Conservation (phyloP, 1,140 invertebrate species). For the Heliconius eleuchia region DNA sequence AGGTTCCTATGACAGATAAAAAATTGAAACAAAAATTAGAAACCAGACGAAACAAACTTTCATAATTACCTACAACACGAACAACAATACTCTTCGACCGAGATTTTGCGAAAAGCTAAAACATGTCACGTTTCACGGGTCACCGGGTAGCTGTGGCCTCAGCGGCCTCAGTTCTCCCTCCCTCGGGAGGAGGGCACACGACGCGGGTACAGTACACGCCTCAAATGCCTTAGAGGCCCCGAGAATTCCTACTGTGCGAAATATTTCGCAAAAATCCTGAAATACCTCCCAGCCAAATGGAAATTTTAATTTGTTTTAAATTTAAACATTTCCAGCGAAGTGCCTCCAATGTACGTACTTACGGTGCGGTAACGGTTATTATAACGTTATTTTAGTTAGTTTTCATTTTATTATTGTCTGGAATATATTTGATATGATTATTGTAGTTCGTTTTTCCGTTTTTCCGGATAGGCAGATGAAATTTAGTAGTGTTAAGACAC, state of each 20-base stretch:
- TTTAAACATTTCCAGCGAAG: slow-evolving; percentile 6
- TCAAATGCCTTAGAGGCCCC: not conserved
- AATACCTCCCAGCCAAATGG: not conserved
- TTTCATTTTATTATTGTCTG: not conserved
- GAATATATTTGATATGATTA: no score
- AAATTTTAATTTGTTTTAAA: slow-evolving; percentile 11
- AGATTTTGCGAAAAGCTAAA: not conserved
- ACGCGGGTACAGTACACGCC: not conserved
- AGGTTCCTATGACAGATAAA: no score
- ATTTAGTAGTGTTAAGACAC: no score
- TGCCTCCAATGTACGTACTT: not conserved
- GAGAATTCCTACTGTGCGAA: not conserved
- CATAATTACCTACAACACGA: not conserved
- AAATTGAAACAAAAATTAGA: not conserved
- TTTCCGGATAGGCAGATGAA: no score
- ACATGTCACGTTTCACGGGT: slow-evolving; percentile 11
- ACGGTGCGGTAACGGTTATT: not conserved
- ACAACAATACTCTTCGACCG: not conserved
- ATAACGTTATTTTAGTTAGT: not conserved
- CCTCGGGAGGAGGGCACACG: not conserved
- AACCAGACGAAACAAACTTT: not conserved
- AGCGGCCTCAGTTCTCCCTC: not conserved
- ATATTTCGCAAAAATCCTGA: slow-evolving; percentile 11
- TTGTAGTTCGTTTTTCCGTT: no score
- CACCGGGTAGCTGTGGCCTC: not conserved